phyloP scores from a whole-genome alignment of 2,888 invertebrate genomes.

The Netelia inedita region DNA sequence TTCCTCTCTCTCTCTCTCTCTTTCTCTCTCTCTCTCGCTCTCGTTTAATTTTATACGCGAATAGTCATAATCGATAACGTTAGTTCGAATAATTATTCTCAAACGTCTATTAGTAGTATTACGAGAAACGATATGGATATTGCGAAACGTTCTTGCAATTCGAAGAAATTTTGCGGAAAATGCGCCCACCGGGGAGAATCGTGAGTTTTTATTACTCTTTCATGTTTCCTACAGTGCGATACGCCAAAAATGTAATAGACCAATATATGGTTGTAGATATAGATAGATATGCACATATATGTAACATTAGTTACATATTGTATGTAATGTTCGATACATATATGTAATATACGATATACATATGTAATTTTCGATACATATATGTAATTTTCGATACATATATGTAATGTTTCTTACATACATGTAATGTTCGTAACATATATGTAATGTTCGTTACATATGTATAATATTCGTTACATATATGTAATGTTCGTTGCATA shows the following conservation, averaged over 20 bases:
- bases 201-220: not conserved
- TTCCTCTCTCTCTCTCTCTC: not conserved
- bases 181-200: not conserved
- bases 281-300: not conserved
- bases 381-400: not conserved
- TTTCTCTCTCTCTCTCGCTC: conserved; percentile 14
- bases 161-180: not conserved
- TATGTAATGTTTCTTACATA: not conserved
- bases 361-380: not conserved
- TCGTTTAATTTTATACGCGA: not conserved
- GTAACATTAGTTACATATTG: not conserved
- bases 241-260: not conserved
- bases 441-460: not conserved
- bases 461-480: not conserved
- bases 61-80: not conserved
- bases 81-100: not conserved
- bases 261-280: not conserved
- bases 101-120: conserved; percentile 9
- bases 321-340: not conserved
- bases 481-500: conserved; percentile 14
- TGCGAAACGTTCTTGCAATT: not conserved
- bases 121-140: not conserved
- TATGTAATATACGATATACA: not conserved
- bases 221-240: not conserved
- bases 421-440: not conserved